A percentile compares a stretch with the other conserved stretches of the same genome.
Conservation (phyloP, 2,797 vertebrate species). For the Decapterus maruadsi region DNA sequence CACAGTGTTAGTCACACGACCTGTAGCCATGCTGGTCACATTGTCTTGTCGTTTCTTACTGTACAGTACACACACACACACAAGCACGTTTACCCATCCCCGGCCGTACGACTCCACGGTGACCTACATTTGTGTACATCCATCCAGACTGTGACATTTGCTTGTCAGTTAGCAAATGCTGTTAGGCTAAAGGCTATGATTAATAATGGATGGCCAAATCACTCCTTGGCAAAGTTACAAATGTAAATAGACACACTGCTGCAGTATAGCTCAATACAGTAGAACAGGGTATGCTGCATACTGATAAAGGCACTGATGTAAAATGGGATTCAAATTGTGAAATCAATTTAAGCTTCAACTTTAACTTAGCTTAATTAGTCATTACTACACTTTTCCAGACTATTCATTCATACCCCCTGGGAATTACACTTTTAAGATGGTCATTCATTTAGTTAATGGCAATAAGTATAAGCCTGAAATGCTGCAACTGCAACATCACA, state of each 20-base stretch:
- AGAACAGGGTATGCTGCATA: constrained; percentile 3
- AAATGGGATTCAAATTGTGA: constrained; percentile 29
- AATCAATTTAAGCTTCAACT: constrained; percentile 32
- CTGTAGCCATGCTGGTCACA: constrained; percentile 27
- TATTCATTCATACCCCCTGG: neutral
- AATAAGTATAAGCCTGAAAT: neutral
- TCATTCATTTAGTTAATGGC: constrained; percentile 14
- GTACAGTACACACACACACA: neutral
- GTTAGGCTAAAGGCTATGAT: constrained; percentile 56
- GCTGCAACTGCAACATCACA: neutral
- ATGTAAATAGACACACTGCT: constrained; percentile 32
- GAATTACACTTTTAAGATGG: neutral
- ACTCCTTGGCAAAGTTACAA: constrained; percentile 40
- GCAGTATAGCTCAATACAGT: constrained; percentile 14
- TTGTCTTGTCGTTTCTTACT: constrained; percentile 48
- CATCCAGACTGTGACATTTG: constrained; percentile 47
- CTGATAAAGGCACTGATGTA: constrained; percentile 16
- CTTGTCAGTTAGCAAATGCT: constrained; percentile 52
- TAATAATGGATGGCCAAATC: constrained; percentile 60
- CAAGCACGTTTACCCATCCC: constrained; percentile 1
- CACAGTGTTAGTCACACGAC: constrained; percentile 57
- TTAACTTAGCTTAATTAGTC: constrained; percentile 19
- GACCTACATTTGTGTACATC: constrained; percentile 58
- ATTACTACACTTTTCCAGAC: neutral
- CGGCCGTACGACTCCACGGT: constrained; percentile 38